Evolutionary conservation across 2,113 vertebrate species (phyloP), one percentile per base, ranked within the genome.

Genomic region (Malurus elegans): DNA sequence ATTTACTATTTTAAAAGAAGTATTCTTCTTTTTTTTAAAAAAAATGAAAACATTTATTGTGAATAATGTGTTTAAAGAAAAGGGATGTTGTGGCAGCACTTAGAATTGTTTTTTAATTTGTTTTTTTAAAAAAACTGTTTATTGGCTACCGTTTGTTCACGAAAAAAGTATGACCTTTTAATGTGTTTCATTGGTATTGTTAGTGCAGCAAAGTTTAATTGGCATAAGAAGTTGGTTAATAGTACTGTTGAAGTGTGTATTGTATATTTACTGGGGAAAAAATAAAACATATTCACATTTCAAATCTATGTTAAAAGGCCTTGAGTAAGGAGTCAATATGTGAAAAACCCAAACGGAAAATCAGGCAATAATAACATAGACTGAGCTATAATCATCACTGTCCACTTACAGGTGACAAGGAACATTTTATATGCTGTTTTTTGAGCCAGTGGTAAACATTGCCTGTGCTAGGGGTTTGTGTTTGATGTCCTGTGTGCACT

Each of bases 231-330:
- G 97, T 96, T 97, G 97, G 94, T 98, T 97, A 95, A 94, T 98
- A 98, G 97, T 98, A 97, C 97, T 98, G 98, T 98, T 96, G 95
- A 98, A 97, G 97, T 98, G 97, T 98, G 98, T 98, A 97, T 98
- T 98, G 98, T 98, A 98, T 98, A 98, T 97, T 98, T 98, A 98
- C 97, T 97, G 98, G 98, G 97, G 97, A 97, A 97, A 97, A 98
- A 98, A 98, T 98, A 98, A 98, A 98, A 97, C 97, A 94, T 97
- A 98, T 98, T 98, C 97, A 98, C 98, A 97, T 98, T 98, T 98
- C 97, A 98, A 97, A 97, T 96, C 96, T 97, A 97, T 97, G 91
- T 97, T 97, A 98, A 97, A 96, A 90, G 93, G 83, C 60, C 90
- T 95, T 95, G 92, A 96, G 80, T 96, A 96, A 96, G 92, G 64